Base-by-base conservation (phyloP, 2,113 vertebrate genomes). In the Paedocypris sp. region DNA sequence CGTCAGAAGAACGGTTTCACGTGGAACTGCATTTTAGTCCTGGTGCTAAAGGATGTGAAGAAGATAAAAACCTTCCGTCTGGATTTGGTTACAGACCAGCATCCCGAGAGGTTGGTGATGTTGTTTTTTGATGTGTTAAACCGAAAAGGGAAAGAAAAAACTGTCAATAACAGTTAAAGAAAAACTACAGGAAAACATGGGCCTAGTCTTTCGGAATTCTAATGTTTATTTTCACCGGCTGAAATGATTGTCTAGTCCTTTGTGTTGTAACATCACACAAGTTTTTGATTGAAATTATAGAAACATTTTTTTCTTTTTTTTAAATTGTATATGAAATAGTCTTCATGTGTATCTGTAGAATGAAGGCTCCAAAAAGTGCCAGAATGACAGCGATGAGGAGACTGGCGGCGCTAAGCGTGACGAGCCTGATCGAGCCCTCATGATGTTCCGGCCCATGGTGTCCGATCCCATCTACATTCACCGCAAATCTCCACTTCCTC, bases 381-480 rank as follows among this genome's bases (percentile, higher is more conserved):
- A 73, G 22, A 82, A 71, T 41, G 89, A 93, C 50, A 85, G 76
- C 33, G 90, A 90, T 51, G 90, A 93, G 15, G 90, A 91, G 58
- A 72, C 80, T 2, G 76, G 78, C 5, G 31, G 53, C 62, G 66
- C 76, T 69, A 90, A 79, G 74, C 85, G 82, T 46, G 90, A 93
- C 70, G 89, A 91, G 78, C 67, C 78, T 1, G 90, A 93, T 75
- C 81, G 89, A 59, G 84, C 87, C 33, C 73, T 87, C 12, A 66
- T 90, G 73, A 72, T 89, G 77, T 91, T 91, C 76, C 87, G 90
- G 33, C 89, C 90, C 39, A 73, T 93, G 85, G 89, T 93, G 6
- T 93, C 90, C 22, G 90, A 93, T 58, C 90, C 90, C 39, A 91
- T 93, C 85, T 87, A 90, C 68, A 93, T 93, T 76, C 88, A 91